A percentile compares a stretch with the other conserved stretches of the same genome.
Conservation (phyloP, 2,113 vertebrate species). For the Ailurus styani region DNA sequence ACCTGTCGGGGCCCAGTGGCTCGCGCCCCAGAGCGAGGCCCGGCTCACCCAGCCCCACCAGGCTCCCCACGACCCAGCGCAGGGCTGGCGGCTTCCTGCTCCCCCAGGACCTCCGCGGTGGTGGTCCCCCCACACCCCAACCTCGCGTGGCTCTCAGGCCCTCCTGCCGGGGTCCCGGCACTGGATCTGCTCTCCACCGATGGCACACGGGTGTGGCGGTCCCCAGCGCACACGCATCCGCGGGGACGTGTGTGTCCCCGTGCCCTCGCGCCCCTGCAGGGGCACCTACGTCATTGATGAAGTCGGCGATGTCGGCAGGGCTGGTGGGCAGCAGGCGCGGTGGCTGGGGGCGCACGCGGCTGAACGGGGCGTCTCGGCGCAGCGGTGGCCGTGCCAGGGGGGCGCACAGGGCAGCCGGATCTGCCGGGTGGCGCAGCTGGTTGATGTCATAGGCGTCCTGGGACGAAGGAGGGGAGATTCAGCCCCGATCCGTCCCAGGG, state of each 20-base stretch:
- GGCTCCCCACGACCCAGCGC: neutral
- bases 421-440: slow-evolving; percentile 88
- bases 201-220: neutral
- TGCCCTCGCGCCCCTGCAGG: neutral
- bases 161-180: neutral
- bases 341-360: slow-evolving; percentile 78
- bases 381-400: slow-evolving; percentile 83
- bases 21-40: neutral
- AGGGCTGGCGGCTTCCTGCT: neutral
- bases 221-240: accelerated
- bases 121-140: neutral
- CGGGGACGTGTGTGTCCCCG: too few relatives aligned
- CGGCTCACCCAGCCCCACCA: neutral
- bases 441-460: slow-evolving; percentile 94
- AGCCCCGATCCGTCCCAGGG: accelerated
- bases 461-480: accelerated
- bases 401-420: slow-evolving; percentile 62
- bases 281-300: slow-evolving; percentile 89
- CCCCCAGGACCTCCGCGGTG: neutral
- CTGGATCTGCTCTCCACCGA: neutral
- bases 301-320: slow-evolving; percentile 91
- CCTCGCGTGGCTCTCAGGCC: neutral
- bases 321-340: slow-evolving; percentile 82
- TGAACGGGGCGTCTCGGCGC: slow-evolving; percentile 86
- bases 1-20: too few relatives aligned